phyloP scores from a whole-genome alignment of 2,113 vertebrate genomes.

The Ceratotherium simum region DNA sequence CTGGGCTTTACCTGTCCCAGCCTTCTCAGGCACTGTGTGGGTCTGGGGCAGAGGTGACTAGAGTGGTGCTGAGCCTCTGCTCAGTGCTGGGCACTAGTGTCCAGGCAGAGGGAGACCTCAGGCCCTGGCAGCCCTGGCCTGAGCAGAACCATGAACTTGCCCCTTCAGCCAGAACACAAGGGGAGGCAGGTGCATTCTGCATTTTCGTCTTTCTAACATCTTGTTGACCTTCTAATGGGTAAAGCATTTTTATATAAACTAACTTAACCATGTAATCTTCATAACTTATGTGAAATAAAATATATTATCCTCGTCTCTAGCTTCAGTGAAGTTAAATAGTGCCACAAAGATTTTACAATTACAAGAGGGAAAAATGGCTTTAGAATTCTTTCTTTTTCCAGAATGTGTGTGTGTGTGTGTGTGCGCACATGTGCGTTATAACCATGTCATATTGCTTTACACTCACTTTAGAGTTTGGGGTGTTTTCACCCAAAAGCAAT shows the following conservation, averaged over 20 bases:
- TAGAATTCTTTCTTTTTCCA: neutral
- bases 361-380: neutral
- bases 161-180: neutral
- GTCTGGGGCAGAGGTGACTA: neutral
- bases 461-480: neutral
- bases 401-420: neutral
- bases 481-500: neutral
- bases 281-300: neutral
- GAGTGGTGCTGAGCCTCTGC: neutral
- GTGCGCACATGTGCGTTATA: neutral
- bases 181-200: neutral
- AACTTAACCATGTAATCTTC: neutral
- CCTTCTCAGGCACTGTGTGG: neutral
- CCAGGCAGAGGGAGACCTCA: neutral
- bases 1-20: neutral
- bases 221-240: neutral
- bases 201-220: neutral
- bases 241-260: neutral
- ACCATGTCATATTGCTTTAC: neutral
- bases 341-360: neutral
- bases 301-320: neutral
- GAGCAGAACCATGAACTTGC: neutral
- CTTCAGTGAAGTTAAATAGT: neutral
- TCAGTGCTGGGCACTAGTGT: neutral
- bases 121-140: neutral